Percentiles rank a stretch among this genome's conserved stretches.
Evolutionary conservation across 2,797 vertebrate species (phyloP).

Genomic region (Poeciliopsis presidionis): DNA sequence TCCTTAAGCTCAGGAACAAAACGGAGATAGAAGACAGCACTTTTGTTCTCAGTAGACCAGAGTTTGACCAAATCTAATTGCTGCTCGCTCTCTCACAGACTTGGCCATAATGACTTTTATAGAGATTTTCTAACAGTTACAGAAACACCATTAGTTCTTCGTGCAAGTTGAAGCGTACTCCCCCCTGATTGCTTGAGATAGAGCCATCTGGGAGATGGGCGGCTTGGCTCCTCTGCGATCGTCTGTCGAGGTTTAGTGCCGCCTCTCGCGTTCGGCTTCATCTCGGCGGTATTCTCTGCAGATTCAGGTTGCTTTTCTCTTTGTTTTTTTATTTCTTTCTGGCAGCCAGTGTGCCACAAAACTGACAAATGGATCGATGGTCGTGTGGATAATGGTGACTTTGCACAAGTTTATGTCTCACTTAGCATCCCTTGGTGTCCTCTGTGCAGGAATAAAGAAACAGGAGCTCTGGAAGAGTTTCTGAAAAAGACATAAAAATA

Average conservation of each 20-base stretch:
- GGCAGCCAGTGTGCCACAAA: constrained; percentile 37
- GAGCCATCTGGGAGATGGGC: constrained; percentile 73
- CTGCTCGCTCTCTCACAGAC: constrained; percentile 5
- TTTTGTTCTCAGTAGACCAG: constrained; percentile 2
- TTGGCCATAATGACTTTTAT: constrained; percentile 10
- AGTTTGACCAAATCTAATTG: neutral
- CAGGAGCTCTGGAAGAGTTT: neutral
- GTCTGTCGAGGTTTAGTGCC: constrained; percentile 57
- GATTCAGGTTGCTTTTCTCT: constrained; percentile 44
- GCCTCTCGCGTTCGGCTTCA: constrained; percentile 49
- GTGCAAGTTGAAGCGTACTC: constrained; percentile 36
- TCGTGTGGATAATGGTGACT: constrained; percentile 41
- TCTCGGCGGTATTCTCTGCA: constrained; percentile 55
- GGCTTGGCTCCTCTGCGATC: constrained; percentile 61
- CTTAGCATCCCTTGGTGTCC: neutral
- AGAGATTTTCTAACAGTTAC: constrained; percentile 33
- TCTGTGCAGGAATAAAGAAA: constrained; percentile 4
- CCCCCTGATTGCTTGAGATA: constrained; percentile 45
- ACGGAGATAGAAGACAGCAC: neutral
- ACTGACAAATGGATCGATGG: constrained; percentile 43
- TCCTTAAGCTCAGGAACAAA: neutral
- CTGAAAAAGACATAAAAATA: neutral
- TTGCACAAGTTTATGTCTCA: constrained; percentile 32
- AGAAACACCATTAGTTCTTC: constrained; percentile 50
- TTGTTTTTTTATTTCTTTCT: constrained; percentile 3